Evolutionary conservation across 2,888 invertebrate genomes (phyloP).

Genomic region (Calephelis perditalis): DNA sequence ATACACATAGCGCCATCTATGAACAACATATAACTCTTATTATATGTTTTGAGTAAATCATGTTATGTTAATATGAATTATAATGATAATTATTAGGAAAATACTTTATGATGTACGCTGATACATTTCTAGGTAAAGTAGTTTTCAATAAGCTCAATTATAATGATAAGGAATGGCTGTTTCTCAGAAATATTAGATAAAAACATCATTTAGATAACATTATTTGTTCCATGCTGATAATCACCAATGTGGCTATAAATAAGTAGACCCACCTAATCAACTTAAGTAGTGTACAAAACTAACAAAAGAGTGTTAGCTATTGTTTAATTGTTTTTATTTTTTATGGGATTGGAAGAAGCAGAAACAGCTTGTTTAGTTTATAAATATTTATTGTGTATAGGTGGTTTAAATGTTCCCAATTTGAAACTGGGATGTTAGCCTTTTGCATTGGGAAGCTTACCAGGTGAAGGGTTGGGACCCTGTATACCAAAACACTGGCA

Average conservation of each 20-base stretch:
- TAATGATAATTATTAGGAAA: no score
- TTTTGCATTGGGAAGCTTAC: no score
- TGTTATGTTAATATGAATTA: not conserved
- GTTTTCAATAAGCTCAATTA: not conserved
- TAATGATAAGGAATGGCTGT: constrained; percentile 1
- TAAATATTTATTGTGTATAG: no score
- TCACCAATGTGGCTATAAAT: not conserved
- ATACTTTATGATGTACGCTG: no score
- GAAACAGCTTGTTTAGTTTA: no score
- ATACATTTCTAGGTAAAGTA: not conserved
- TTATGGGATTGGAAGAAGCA: no score
- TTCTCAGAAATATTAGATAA: constrained; percentile 6
- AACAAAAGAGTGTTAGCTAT: not conserved
- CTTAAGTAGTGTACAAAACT: not conserved
- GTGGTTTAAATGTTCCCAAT: no score
- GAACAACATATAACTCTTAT: constrained; percentile 3
- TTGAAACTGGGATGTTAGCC: no score
- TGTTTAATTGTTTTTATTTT: no score
- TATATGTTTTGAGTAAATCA: not conserved
- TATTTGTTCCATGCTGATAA: constrained; percentile 6
- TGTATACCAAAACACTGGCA: no score
- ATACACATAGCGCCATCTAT: constrained; percentile 8
- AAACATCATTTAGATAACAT: constrained; percentile 7
- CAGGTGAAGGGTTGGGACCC: no score
- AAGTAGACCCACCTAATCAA: not conserved